Conservation (phyloP, 2,113 vertebrate species). For the Acanthochromis polyacanthus region DNA sequence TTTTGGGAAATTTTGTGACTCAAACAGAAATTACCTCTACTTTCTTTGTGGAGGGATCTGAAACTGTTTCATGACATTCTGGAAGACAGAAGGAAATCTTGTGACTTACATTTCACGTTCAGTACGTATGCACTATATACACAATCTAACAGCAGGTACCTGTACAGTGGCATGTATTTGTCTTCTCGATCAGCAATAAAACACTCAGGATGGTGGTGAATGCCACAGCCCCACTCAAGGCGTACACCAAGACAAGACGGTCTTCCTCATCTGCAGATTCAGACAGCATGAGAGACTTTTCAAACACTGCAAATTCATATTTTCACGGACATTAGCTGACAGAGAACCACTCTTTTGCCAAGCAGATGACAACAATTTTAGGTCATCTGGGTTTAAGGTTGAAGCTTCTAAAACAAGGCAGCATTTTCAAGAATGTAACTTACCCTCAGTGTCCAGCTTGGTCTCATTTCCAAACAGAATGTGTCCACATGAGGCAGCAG, state of each 20-base stretch:
- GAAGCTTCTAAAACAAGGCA: neutral
- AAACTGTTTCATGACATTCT: too few species aligned
- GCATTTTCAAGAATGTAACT: neutral
- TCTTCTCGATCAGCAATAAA: constrained; percentile 1
- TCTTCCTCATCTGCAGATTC: too few species aligned
- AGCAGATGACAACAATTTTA: neutral
- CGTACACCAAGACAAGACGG: neutral
- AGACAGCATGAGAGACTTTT: too few species aligned
- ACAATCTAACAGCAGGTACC: neutral
- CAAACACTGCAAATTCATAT: neutral
- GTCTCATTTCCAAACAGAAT: constrained; percentile 25
- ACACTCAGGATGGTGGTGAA: neutral
- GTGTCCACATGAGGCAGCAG: constrained; percentile 44
- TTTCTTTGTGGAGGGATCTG: too few species aligned
- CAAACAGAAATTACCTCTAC: too few species aligned
- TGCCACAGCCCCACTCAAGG: neutral
- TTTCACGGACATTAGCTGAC: neutral
- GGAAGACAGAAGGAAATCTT: too few species aligned
- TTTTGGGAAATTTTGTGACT: too few species aligned
- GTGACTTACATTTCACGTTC: too few species aligned
- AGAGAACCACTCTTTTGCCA: neutral
- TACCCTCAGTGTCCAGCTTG: rapidly evolving
- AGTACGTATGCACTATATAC: too few species aligned
- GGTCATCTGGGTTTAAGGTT: neutral
- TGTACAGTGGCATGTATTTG: neutral